Base-by-base conservation (phyloP, 2,888 invertebrate genomes). In the Herminia tarsipennalis region DNA sequence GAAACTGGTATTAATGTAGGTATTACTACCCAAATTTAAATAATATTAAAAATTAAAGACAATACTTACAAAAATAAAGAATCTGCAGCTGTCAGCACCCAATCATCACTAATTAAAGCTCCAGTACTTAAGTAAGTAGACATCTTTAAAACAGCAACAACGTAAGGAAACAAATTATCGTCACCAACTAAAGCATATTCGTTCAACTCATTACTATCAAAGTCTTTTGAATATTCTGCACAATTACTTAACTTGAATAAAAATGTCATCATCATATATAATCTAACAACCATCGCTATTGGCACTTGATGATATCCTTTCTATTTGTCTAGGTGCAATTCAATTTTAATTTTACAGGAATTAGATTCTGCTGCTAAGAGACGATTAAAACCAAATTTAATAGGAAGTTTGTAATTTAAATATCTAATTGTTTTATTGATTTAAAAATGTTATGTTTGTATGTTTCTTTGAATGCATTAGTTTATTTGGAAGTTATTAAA, bases 71-170 rank as follows among this genome's bases (percentile, higher is more conserved):
- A 27, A 52, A 56, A 84, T 5, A 88, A 65, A 0, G 78, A 61
- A 54, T 85, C 84, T 1, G 83, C 89, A 0, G 76, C 80, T 0
- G 88, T 88, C n/a, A 89, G 20, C 0, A 90, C 80, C 88, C 88
- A 89, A 4, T 59, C 71, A 0, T 81, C 77, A 50, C 78, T 70
- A 9, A 90, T 76, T 37, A 90, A 54, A 0, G 86, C 84, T 1
- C 88, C 89, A 1, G 86, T 76, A 59, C 84, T 76, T 0, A 88
- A 13, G 53, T 81, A 90, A 1, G 51, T 65, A 0, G 73, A 65
- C 45, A 77, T 83, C 45, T 72, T 78, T 57, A 89, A 57, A 30
- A 89, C 71, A 1, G 86, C 83, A 1, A 61, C 87, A 43, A 83
- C 75, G n/a, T 83, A 88, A 0, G 88, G 86, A 56, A 84, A 88